Conservation (phyloP, 2,113 vertebrate genomes). For the Barnardius zonarius region DNA sequence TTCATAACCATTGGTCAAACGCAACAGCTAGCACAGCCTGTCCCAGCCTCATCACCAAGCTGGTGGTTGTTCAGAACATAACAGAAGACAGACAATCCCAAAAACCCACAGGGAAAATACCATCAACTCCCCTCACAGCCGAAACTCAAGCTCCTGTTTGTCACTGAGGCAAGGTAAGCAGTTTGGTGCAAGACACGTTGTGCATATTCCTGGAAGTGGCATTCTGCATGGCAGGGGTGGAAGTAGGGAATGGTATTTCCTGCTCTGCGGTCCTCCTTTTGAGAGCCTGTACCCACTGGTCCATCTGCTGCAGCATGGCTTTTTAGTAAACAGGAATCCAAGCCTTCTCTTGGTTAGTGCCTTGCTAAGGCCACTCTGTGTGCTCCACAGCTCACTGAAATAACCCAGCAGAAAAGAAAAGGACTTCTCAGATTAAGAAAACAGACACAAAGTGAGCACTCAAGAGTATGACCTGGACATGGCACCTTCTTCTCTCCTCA, state of each 20-base stretch:
- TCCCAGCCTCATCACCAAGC: neutral
- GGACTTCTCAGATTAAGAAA: neutral
- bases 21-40: neutral
- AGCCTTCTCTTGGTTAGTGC: neutral
- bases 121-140: neutral
- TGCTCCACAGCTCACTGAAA: constrained; percentile 22
- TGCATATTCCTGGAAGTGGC: neutral
- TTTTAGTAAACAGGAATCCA: neutral
- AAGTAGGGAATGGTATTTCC: neutral
- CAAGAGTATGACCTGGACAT: neutral
- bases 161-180: neutral
- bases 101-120: neutral
- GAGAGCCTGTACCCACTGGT: neutral
- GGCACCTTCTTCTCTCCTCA: constrained; percentile 15
- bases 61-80: neutral
- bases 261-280: neutral
- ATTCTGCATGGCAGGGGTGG: neutral
- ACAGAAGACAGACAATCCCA: neutral
- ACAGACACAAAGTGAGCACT: neutral
- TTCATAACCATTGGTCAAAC: neutral
- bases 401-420: constrained; percentile 22
- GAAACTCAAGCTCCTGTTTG: neutral
- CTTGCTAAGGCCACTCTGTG: neutral
- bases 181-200: neutral
- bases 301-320: neutral